phyloP scores from a whole-genome alignment of 2,797 vertebrate species.

The Danio jaintianensis region DNA sequence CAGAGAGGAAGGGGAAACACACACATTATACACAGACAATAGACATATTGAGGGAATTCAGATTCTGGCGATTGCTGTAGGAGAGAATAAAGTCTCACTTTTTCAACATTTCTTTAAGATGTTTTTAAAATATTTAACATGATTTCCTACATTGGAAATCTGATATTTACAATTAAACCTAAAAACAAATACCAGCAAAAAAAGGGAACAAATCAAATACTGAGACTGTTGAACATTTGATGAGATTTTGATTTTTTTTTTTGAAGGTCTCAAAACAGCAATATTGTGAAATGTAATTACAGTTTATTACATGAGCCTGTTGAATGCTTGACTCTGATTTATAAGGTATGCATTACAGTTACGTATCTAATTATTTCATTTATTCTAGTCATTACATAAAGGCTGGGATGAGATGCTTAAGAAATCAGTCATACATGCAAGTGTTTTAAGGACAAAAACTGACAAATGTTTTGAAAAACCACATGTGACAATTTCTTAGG shows the following conservation, averaged over 20 bases:
- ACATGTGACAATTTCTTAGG: too few relatives aligned
- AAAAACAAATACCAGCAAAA: background rate
- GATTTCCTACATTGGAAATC: background rate
- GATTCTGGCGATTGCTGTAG: background rate
- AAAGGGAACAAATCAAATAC: background rate
- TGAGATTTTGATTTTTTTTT: too few relatives aligned
- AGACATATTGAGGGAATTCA: slow-evolving; percentile 25
- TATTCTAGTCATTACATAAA: too few relatives aligned
- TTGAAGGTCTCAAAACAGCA: background rate
- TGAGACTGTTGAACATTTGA: too few relatives aligned
- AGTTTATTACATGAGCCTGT: background rate
- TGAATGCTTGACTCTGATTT: too few relatives aligned
- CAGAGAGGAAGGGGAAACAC: slow-evolving; percentile 24
- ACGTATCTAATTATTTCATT: too few relatives aligned
- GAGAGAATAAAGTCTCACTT: background rate
- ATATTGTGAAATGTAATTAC: background rate
- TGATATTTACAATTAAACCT: slow-evolving; percentile 1
- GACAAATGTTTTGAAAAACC: too few relatives aligned
- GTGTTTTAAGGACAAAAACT: too few relatives aligned
- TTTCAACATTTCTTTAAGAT: background rate
- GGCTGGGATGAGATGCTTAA: too few relatives aligned
- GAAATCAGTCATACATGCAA: too few relatives aligned
- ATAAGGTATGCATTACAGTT: too few relatives aligned
- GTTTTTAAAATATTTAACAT: background rate
- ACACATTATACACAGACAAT: slow-evolving; percentile 22